Percentiles rank a stretch among this genome's conserved stretches.
phyloP scores from a whole-genome alignment of 2,113 vertebrate species.

The Erinaceus europaeus region DNA sequence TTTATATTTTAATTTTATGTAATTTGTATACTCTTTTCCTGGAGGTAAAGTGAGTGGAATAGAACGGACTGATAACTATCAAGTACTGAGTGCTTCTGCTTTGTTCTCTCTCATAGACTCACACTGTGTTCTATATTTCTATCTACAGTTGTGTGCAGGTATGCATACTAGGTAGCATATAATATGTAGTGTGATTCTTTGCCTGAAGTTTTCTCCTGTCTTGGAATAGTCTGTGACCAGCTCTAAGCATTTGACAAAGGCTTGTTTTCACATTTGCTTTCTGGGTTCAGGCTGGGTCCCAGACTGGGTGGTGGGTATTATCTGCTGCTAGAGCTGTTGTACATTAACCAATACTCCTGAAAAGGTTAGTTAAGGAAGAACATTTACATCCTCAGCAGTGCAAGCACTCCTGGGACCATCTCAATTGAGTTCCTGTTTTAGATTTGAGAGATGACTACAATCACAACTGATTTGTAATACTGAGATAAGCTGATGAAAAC shows the following conservation, averaged over 20 bases:
- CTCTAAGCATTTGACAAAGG: not conserved
- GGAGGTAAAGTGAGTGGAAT: not conserved
- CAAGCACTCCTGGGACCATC: too few species aligned
- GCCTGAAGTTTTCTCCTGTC: not conserved
- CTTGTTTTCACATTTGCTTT: not conserved
- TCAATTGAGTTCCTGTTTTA: not conserved
- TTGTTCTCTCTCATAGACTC: not conserved
- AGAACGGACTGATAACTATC: not conserved
- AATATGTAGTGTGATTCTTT: too few species aligned
- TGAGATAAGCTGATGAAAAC: not conserved
- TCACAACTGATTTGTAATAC: not conserved
- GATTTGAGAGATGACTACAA: not conserved
- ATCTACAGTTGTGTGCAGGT: not conserved
- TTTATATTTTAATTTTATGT: slow-evolving; percentile 4
- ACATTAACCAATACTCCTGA: accelerated
- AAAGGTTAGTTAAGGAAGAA: not conserved
- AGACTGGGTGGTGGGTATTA: not conserved
- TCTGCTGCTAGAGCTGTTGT: not conserved
- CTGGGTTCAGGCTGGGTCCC: not conserved
- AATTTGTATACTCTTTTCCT: not conserved
- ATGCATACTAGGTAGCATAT: too few species aligned
- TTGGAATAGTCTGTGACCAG: not conserved
- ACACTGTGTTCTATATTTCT: not conserved
- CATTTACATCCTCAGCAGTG: not conserved
- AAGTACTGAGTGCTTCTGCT: not conserved